phyloP scores from a whole-genome alignment of 1,140 invertebrate genomes.

The Macrosteles quadrilineatus region DNA sequence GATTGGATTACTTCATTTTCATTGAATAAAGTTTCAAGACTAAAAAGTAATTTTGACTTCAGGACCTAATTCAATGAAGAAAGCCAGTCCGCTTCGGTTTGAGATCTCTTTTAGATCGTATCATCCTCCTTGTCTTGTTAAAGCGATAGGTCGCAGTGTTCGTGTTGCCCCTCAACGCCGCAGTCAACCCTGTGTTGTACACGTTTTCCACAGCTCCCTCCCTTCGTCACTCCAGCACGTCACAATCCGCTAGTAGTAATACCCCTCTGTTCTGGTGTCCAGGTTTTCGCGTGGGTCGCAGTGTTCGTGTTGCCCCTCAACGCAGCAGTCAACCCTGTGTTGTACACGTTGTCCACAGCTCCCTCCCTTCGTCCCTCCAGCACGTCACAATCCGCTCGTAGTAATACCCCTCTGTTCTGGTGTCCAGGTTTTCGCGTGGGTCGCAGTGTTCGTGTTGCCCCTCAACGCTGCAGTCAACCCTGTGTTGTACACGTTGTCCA shows the following conservation, averaged over 20 bases:
- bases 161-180: conserved; percentile 59
- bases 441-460: conserved; percentile 60
- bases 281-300: conserved; percentile 59
- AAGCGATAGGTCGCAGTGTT: conserved; percentile 63
- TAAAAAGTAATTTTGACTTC: no score
- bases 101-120: no score
- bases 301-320: conserved; percentile 61
- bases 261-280: conserved; percentile 44
- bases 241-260: conserved; percentile 50
- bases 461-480: conserved; percentile 61
- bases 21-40: no score
- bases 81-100: no score
- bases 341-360: conserved; percentile 57
- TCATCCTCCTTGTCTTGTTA: no score
- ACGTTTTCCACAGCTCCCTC: conserved; percentile 55
- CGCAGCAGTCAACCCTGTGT: conserved; percentile 58
- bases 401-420: conserved; percentile 52
- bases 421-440: conserved; percentile 55
- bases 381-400: conserved; percentile 42
- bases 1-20: no score
- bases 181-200: conserved; percentile 60
- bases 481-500: conserved; percentile 58
- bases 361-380: conserved; percentile 48
- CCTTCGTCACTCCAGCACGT: conserved; percentile 47
- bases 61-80: no score